Base-by-base conservation (phyloP, 2,797 vertebrate genomes). In the Sebastes iracundus region DNA sequence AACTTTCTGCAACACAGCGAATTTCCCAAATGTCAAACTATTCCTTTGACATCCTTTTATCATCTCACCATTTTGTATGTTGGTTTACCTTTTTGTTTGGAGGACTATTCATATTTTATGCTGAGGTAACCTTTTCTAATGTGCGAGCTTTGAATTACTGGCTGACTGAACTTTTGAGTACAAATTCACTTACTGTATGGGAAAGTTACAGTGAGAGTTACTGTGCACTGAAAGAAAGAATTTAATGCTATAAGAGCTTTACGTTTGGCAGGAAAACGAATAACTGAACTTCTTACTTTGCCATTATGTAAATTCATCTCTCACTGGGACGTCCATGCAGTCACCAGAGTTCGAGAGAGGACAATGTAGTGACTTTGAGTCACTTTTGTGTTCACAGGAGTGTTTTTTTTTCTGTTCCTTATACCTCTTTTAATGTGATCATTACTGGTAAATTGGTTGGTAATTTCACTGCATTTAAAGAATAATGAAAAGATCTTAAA, bases 301-400 rank as follows among this genome's bases (percentile, higher is more conserved):
- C 75, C 49, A 58, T 83, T 52, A 73, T 80, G 77, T 55, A 76
- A 88, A 86, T 81, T 5, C 3, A 42, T 78, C 13, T 70, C 23
- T 68, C 30, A 62, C 6, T 52, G n/a, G 38, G n/a, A 30, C 14
- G 18, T 75, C 46, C 28, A 33, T 72, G 25, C 33, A 77, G 75
- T 28, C 38, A 62, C 14, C 20, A 18, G 42, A 84, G 64, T 71
- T 82, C 46, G 75, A 35, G 22, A 46, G 64, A 80, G 22, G 58
- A 61, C 20, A n/a, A 52, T 27, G 20, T 3, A n/a, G 25, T 30
- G 46, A 67, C 35, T 74, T 61, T 63, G 7, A 85, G 58, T 53
- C 33, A 35, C 46, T 27, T 76, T 9, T 32, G 5, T 32, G 59
- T 56, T 72, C 25, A 27, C 7, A 3, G 35, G 27, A 69, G 49